These are phyloP conservation scores for Zeuzera pyrina DNA, from an alignment of 2,888 invertebrate genomes.

Conservation along the genomic window DNA sequence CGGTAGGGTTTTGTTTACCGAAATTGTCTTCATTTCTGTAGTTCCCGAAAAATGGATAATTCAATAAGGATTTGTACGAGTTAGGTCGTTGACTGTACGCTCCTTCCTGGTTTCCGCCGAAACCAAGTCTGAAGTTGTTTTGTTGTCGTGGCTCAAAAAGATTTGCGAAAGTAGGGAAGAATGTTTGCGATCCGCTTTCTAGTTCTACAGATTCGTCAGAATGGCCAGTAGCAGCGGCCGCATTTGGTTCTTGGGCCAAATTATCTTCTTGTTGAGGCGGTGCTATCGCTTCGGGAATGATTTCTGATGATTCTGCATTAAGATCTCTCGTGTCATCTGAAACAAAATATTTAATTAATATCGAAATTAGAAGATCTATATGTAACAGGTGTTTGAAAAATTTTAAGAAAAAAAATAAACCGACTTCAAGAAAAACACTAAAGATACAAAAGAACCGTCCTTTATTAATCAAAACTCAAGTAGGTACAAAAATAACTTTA, in stretches of 20 bases:
- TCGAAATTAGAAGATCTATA: too few relatives aligned
- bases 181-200: constrained; percentile 75
- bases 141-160: constrained; percentile 73
- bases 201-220: constrained; percentile 70
- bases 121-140: constrained; percentile 73
- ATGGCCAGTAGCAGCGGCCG: constrained; percentile 37
- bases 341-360: constrained; percentile 33
- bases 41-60: constrained; percentile 56
- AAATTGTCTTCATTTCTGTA: constrained; percentile 51
- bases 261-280: constrained; percentile 37
- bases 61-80: constrained; percentile 58
- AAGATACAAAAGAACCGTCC: too few relatives aligned
- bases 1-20: constrained; percentile 43
- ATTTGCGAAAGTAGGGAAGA: constrained; percentile 84
- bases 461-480: too few relatives aligned
- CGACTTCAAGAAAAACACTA: too few relatives aligned
- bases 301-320: constrained; percentile 61
- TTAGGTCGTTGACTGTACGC: constrained; percentile 75
- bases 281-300: constrained; percentile 55
- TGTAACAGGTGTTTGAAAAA: too few relatives aligned
- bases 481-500: too few relatives aligned
- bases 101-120: constrained; percentile 68
- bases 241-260: constrained; percentile 26
- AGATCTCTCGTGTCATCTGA: constrained; percentile 55
- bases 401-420: too few relatives aligned